Percentiles rank a stretch among this genome's conserved stretches.
phyloP scores from a whole-genome alignment of 2,113 vertebrate species.

The Corythaixoides concolor region DNA sequence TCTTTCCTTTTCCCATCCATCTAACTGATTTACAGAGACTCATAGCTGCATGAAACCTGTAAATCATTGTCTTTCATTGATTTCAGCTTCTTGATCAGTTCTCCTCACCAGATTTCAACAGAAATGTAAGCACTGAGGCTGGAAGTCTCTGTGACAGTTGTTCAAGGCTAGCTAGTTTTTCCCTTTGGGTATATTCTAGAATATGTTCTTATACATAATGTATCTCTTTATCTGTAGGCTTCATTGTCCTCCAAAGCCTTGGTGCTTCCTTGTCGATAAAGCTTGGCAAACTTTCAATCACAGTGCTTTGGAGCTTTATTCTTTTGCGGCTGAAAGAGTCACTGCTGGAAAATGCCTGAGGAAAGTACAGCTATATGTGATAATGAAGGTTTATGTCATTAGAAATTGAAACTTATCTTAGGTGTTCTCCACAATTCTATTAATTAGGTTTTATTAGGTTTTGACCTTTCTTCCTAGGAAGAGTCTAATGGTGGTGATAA shows the following conservation, averaged over 20 bases:
- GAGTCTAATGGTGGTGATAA: neutral
- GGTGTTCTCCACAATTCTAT: neutral
- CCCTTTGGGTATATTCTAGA: neutral
- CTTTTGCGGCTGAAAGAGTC: neutral
- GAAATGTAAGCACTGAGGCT: neutral
- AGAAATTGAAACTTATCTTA: neutral
- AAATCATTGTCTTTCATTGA: neutral
- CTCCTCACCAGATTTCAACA: neutral
- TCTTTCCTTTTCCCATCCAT: neutral
- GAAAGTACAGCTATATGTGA: neutral
- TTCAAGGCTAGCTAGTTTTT: neutral
- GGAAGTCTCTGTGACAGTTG: neutral
- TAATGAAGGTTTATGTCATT: constrained; percentile 14
- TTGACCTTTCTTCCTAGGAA: neutral
- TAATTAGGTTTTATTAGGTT: neutral
- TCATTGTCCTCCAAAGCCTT: neutral
- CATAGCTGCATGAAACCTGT: neutral
- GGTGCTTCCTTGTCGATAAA: constrained; percentile 4
- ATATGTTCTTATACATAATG: constrained; percentile 24
- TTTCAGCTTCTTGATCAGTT: neutral
- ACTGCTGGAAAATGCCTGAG: neutral
- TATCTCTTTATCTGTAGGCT: neutral
- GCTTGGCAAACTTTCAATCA: constrained; percentile 5
- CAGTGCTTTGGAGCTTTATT: neutral
- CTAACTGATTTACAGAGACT: neutral